Evolutionary conservation across 2,113 vertebrate species (phyloP), one percentile per base, ranked within the genome.

Genomic region (Leptobrachium leishanense): DNA sequence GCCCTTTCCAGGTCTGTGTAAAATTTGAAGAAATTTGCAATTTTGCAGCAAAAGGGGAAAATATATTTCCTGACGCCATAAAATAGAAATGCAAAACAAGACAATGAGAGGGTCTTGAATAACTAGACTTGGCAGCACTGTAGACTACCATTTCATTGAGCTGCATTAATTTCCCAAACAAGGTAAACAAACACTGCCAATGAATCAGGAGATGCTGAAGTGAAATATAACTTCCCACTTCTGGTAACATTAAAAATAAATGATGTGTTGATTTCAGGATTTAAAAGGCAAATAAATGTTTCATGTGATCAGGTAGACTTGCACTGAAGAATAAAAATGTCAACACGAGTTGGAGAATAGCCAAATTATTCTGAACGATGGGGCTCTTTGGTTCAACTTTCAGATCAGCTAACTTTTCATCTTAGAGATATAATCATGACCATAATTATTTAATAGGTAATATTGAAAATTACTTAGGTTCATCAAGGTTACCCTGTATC

Each of bases 271-370:
- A 44, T 63, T 77, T 71, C 54, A 55, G 39, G 54, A n/a, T 53
- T 78, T 72, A 40, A 7, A 71, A 63, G 20, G 57, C 42, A 78
- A 77, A 64, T 71, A 78, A 63, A 79, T 73, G 39, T 68, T 74
- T 74, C 10, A 74, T 68, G 46, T 74, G 68, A 68, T 57, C 70
- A 50, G 20, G 42, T 57, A 66, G 57, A 71, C 43, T 68, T 59
- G 57, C 43, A 62, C 68, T 81, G 41, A 41, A 64, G 20, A 31
- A 31, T 31, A 31, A 31, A 31, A 31, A 40, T 74, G 63, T 4
- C 15, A 40, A 53, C 70, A 67, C 20, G 57, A 39, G 13, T 46
- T 54, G 72, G 78, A 43, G 39, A 40, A 5, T 43, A 43, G 70
- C 70, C 71, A 74, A 74, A 57, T 73, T 67, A 54, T 31, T 31